Conservation (phyloP, 1,140 invertebrate species). For the Drosophila tropicalis region DNA sequence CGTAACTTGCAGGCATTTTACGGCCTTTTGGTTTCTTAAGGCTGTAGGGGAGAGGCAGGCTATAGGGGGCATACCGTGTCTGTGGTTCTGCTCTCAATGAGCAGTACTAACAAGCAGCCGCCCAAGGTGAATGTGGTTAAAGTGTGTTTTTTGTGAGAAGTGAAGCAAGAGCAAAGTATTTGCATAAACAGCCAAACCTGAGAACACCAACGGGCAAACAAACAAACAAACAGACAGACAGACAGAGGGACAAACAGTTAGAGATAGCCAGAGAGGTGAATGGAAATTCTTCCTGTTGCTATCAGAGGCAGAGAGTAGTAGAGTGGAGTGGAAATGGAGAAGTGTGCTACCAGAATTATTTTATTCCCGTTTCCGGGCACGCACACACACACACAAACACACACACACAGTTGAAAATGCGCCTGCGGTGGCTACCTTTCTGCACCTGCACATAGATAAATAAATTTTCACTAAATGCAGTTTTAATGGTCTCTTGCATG, state of each 20-base stretch:
- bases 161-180: slow-evolving; percentile 60
- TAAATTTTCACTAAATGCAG: slow-evolving; percentile 79
- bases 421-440: slow-evolving; percentile 69
- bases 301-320: slow-evolving; percentile 36
- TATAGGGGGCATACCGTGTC: slow-evolving; percentile 22
- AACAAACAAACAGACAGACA: slow-evolving; percentile 43
- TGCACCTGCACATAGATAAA: slow-evolving; percentile 39
- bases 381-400: slow-evolving; percentile 64
- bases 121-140: slow-evolving; percentile 79
- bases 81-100: slow-evolving; percentile 66
- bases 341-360: slow-evolving; percentile 63
- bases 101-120: slow-evolving; percentile 71
- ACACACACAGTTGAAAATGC: slow-evolving; percentile 54
- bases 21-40: slow-evolving; percentile 63
- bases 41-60: not conserved
- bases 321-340: slow-evolving; percentile 31
- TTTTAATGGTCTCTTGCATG: slow-evolving; percentile 67
- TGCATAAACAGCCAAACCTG: slow-evolving; percentile 68
- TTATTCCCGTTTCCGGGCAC: slow-evolving; percentile 76
- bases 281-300: slow-evolving; percentile 36
- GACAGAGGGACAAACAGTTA: slow-evolving; percentile 18
- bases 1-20: slow-evolving; percentile 79
- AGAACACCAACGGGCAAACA: slow-evolving; percentile 35
- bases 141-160: slow-evolving; percentile 67
- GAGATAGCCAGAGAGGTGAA: slow-evolving; percentile 23